These are phyloP conservation scores for Stigmatopora nigra DNA, from an alignment of 2,113 vertebrate species.

Conservation along the genomic window DNA sequence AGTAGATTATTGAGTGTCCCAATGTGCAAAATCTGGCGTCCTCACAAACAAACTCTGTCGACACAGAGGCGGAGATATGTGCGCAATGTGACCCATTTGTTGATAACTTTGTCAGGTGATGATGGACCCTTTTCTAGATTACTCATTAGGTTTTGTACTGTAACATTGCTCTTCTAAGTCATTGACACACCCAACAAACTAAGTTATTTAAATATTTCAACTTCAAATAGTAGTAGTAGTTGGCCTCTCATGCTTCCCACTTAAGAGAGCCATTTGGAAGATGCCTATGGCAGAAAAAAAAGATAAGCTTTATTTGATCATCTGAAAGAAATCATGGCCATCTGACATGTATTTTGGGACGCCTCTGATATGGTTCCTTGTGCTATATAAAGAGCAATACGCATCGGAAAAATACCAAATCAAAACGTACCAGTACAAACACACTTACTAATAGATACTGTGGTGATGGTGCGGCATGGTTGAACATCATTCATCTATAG, in stretches of 20 bases:
- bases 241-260: no score
- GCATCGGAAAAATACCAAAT: background rate
- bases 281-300: background rate
- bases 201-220: background rate
- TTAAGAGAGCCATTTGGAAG: no score
- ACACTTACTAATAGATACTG: conserved; percentile 81
- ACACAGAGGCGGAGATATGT: background rate
- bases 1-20: conserved; percentile 17
- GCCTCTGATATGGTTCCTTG: background rate
- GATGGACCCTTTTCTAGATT: conserved; percentile 36
- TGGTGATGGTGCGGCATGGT: conserved; percentile 75
- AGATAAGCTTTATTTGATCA: background rate
- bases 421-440: background rate
- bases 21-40: conserved; percentile 34
- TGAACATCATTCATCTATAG: conserved; percentile 72
- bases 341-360: no score
- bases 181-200: background rate
- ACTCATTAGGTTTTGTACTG: conserved; percentile 24
- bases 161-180: no score
- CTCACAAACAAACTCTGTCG: conserved; percentile 4
- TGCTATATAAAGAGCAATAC: no score
- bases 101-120: conserved; percentile 26
- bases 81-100: conserved; percentile 7
- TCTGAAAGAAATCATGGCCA: background rate
- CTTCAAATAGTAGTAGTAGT: background rate